These are phyloP conservation scores for Anoncus sp. DNA, from an alignment of 2,888 invertebrate species.

Conservation along the genomic window DNA sequence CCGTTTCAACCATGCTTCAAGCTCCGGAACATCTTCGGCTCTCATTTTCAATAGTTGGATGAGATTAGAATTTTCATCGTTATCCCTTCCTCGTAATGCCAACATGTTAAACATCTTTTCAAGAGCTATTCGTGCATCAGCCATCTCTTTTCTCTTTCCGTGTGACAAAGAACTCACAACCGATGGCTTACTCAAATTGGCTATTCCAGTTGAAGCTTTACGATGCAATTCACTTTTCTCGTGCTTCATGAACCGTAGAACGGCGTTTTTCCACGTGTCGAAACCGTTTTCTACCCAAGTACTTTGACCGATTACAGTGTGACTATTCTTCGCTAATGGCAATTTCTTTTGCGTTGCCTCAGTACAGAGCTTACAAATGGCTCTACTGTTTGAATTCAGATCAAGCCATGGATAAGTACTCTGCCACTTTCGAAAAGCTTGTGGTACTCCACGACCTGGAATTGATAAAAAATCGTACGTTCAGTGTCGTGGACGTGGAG, in stretches of 20 bases:
- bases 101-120: conserved; percentile 43
- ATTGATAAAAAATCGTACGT: too few relatives aligned
- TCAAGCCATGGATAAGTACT: conserved; percentile 23
- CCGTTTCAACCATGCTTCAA: too few relatives aligned
- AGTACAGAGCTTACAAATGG: conserved; percentile 32
- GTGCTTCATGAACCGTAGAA: conserved; percentile 42
- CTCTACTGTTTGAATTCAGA: conserved; percentile 28
- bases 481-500: too few relatives aligned
- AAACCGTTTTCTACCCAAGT: conserved; percentile 55
- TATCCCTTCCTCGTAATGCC: conserved; percentile 49
- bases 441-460: too few relatives aligned
- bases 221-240: conserved; percentile 47
- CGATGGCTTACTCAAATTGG: conserved; percentile 38
- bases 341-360: conserved; percentile 40
- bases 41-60: conserved; percentile 58
- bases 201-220: conserved; percentile 31
- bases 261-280: conserved; percentile 56
- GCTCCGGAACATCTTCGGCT: conserved; percentile 40
- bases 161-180: conserved; percentile 31
- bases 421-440: too few relatives aligned
- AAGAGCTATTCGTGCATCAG: conserved; percentile 43
- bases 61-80: conserved; percentile 59
- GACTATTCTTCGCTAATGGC: conserved; percentile 23
- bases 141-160: conserved; percentile 53
- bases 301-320: conserved; percentile 24